These are phyloP conservation scores for Hydrolagus affinis DNA, from an alignment of 2,113 vertebrate species.

Conservation along the genomic window DNA sequence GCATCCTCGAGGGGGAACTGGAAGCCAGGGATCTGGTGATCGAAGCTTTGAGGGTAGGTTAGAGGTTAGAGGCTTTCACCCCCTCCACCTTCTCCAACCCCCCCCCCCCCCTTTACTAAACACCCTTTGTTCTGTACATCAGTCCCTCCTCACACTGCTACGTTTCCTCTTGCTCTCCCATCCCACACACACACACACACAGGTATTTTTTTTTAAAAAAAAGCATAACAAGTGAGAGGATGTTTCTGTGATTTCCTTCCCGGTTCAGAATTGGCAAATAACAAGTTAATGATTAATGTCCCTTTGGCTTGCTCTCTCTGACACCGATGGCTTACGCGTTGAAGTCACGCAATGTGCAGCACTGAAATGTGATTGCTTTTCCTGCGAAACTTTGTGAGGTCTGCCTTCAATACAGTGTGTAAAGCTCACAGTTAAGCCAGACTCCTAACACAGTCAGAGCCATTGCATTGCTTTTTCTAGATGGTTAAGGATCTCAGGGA, in stretches of 20 bases:
- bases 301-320: neutral
- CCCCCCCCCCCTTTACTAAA: too few species aligned
- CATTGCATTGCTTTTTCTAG: neutral
- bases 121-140: too few species aligned
- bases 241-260: neutral
- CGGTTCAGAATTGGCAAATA: neutral
- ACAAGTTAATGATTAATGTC: neutral
- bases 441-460: neutral
- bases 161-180: too few species aligned
- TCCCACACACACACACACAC: too few species aligned
- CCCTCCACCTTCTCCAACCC: too few species aligned
- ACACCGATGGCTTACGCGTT: neutral
- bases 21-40: conserved; percentile 95
- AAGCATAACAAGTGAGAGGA: too few species aligned
- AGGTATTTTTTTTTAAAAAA: neutral
- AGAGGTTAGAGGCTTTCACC: conserved; percentile 47
- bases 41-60: conserved; percentile 85
- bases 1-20: conserved; percentile 92
- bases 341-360: neutral
- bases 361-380: conserved; percentile 2
- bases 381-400: neutral
- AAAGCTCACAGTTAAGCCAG: neutral
- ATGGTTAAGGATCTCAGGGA: neutral
- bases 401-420: neutral
- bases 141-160: too few species aligned